Evolutionary conservation across 2,797 vertebrate genomes (phyloP), one percentile per base, ranked within the genome.

Genomic region (Enteromius argenteus): DNA sequence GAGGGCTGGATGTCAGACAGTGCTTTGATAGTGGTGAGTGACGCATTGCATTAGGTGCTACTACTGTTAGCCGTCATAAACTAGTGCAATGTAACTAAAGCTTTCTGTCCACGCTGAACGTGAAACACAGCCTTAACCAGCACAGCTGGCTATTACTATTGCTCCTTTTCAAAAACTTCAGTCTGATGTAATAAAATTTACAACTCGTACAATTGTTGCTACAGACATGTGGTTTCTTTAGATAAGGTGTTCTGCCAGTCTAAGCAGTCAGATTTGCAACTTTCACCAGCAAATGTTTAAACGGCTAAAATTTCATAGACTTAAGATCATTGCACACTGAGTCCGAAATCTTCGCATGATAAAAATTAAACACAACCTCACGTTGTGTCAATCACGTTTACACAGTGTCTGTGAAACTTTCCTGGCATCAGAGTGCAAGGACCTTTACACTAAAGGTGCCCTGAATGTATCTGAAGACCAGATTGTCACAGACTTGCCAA

Each of bases 1-100:
- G 90, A 30, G 90, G 94, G 23, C 91, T 95, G 14, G 98, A 99
- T 90, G 92, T 99, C 89, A 95, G 96, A 86, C 98, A 98, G 91
- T 97, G 95, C 91, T 96, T 97, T 89, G 97, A 99, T 64, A 93
- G 93, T 91, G 98, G 98, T 99, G 90, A 95, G 94, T 88, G 46
- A 19, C n/a, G 51, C 9, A 46, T 53, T 68, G 3, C 17, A 75
- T 72, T 27, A 21, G 39, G 49, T 27, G 17, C 23, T 53, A n/a
- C n/a, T 44, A 46, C 37, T 30, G 30, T 27, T 67, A 13, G 35
- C 11, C 17, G 39, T 72, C 21, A 4, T n/a, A 58, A 69, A 69
- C 23, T 37, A 17, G 35, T 37, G 64, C 1, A 7, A 23, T 44
- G 44, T 6, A 9, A 37, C 21, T 39, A 5, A n/a, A 30, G 8